Evolutionary conservation across 1,140 invertebrate genomes (phyloP).

Genomic region (Neotoxoptera formosana): DNA sequence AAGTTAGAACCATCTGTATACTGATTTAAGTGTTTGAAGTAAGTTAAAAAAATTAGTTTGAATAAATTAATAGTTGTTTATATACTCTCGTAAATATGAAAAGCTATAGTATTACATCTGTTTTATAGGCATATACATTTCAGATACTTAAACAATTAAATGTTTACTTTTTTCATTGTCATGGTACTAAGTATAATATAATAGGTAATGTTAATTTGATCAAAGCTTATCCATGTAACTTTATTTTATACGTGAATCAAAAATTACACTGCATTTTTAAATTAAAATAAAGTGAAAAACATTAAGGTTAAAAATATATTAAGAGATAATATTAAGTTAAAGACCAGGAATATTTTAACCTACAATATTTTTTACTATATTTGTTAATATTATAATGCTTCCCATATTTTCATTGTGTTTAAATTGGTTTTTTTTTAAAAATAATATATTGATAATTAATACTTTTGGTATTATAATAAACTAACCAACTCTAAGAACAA

Average conservation of each 20-base stretch:
- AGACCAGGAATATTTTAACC: too few relatives aligned
- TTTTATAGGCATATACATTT: background rate
- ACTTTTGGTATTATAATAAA: background rate
- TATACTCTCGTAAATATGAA: background rate
- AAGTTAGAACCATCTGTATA: background rate
- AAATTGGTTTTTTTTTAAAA: background rate
- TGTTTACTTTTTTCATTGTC: background rate
- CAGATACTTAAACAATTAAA: background rate
- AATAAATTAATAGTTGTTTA: background rate
- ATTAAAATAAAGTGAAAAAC: too few relatives aligned
- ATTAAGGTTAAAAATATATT: too few relatives aligned
- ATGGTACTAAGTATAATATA: background rate
- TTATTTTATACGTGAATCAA: too few relatives aligned
- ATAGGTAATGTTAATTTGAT: background rate
- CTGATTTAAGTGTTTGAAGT: background rate
- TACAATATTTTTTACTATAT: too few relatives aligned
- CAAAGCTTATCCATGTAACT: too few relatives aligned
- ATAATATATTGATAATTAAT: background rate
- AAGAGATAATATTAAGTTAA: too few relatives aligned
- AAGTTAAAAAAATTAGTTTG: background rate
- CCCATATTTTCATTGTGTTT: too few relatives aligned
- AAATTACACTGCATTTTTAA: too few relatives aligned
- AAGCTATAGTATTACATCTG: background rate
- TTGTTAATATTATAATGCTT: too few relatives aligned
- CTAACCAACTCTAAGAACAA: slow-evolving; percentile 37